These are phyloP conservation scores for Dendroctonus valens DNA, from an alignment of 1,140 invertebrate species.

Conservation along the genomic window DNA sequence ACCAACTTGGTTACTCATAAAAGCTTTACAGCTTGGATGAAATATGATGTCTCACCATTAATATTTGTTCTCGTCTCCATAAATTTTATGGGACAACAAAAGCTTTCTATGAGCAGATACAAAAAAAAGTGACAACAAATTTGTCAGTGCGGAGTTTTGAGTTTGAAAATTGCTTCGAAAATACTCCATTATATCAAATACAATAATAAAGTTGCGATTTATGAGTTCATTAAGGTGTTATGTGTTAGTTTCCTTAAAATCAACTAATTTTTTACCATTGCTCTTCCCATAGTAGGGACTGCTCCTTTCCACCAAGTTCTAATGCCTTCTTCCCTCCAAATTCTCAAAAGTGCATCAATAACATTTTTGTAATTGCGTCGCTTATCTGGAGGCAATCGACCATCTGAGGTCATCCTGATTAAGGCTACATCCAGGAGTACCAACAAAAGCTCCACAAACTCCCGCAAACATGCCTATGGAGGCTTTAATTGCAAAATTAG, in stretches of 20 bases:
- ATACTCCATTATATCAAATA: too few relatives aligned
- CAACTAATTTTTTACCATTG: constrained; percentile 59
- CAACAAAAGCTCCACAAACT: constrained; percentile 71
- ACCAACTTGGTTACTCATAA: too few relatives aligned
- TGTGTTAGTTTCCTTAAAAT: neutral
- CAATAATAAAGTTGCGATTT: too few relatives aligned
- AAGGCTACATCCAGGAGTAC: constrained; percentile 93
- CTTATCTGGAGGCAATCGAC: constrained; percentile 79
- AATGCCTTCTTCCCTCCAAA: constrained; percentile 87
- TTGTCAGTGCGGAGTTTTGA: too few relatives aligned
- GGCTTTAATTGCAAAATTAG: constrained; percentile 65
- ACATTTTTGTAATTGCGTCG: constrained; percentile 92
- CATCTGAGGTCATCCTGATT: constrained; percentile 96
- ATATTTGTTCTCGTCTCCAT: too few relatives aligned
- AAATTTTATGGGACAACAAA: too few relatives aligned
- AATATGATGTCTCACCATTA: too few relatives aligned
- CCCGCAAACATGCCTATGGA: constrained; percentile 82
- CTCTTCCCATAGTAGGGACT: constrained; percentile 73
- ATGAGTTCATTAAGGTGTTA: too few relatives aligned
- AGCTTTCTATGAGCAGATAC: too few relatives aligned
- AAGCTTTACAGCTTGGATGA: too few relatives aligned
- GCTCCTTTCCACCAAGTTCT: constrained; percentile 87
- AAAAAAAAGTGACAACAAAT: too few relatives aligned
- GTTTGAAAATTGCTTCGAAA: too few relatives aligned
- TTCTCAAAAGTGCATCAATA: constrained; percentile 84